Percentiles rank a stretch among this genome's conserved stretches.
phyloP scores from a whole-genome alignment of 2,888 invertebrate genomes.

The Tribolium freemani region DNA sequence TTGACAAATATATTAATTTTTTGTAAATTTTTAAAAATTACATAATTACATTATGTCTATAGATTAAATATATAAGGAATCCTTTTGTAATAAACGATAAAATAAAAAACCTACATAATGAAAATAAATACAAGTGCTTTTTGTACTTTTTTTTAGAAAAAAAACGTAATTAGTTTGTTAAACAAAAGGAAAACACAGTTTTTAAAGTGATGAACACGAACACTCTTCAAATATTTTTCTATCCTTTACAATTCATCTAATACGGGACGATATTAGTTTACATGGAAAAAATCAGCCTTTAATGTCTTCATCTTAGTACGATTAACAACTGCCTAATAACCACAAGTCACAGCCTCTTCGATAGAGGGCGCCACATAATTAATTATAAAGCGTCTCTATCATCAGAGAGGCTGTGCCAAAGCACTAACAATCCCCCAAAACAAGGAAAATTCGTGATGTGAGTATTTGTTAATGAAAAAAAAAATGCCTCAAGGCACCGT shows the following conservation, averaged over 20 bases:
- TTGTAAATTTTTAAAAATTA: constrained; percentile 45
- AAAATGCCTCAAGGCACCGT: constrained; percentile 23
- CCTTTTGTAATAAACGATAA: constrained; percentile 6
- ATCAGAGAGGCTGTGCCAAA: too few relatives aligned
- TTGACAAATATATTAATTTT: constrained; percentile 45
- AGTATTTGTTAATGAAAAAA: not conserved
- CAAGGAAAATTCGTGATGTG: constrained; percentile 5
- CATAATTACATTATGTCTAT: constrained; percentile 44
- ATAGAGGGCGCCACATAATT: too few relatives aligned
- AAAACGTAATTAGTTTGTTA: constrained; percentile 21
- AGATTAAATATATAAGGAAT: constrained; percentile 25
- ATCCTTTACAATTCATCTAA: not conserved
- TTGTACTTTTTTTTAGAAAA: constrained; percentile 28
- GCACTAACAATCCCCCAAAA: constrained; percentile 33
- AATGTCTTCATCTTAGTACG: constrained; percentile 34
- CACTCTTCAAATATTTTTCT: constrained; percentile 5
- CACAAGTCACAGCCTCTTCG: not conserved
- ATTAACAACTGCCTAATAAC: constrained; percentile 31
- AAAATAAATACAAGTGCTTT: constrained; percentile 32
- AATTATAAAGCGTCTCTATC: too few relatives aligned
- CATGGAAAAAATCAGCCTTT: constrained; percentile 34
- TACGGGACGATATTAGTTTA: constrained; percentile 22
- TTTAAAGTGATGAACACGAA: constrained; percentile 32
- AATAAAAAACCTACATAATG: constrained; percentile 14
- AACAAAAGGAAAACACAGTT: constrained; percentile 14